Conservation (phyloP, 2,113 vertebrate genomes). For the Tenebrosternarchus preto region DNA sequence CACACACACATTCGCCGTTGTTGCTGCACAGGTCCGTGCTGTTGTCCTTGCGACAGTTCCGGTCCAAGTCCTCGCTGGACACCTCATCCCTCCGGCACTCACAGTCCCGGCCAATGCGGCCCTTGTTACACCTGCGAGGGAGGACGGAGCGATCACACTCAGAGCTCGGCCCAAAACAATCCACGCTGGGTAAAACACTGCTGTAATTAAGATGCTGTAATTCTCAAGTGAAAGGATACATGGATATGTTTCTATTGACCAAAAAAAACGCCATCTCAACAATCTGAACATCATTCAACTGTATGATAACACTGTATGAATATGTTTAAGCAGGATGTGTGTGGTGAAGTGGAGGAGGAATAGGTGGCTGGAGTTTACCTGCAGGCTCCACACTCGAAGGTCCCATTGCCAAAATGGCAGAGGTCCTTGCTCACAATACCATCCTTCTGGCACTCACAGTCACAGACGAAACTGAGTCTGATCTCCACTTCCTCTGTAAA, state of each 20-base stretch:
- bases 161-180: too few relatives aligned
- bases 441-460: constrained; percentile 83
- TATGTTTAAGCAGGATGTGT: too few relatives aligned
- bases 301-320: neutral
- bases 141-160: too few relatives aligned
- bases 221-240: too few relatives aligned
- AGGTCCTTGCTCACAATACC: constrained; percentile 75
- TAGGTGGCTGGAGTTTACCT: constrained; percentile 71
- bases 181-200: too few relatives aligned
- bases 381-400: constrained; percentile 96
- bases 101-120: constrained; percentile 87
- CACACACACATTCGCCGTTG: constrained; percentile 96
- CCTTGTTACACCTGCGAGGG: constrained; percentile 85
- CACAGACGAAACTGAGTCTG: constrained; percentile 87
- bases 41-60: constrained; percentile 91
- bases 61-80: constrained; percentile 93
- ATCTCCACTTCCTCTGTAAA: constrained; percentile 95
- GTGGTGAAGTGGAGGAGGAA: too few relatives aligned
- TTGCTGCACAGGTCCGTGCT: constrained; percentile 95
- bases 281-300: neutral
- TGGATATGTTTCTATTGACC: neutral
- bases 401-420: constrained; percentile 86
- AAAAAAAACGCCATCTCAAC: neutral
- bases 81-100: constrained; percentile 97
- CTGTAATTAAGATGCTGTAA: too few relatives aligned